Conservation (phyloP, 2,113 vertebrate species). For the Carassius auratus region DNA sequence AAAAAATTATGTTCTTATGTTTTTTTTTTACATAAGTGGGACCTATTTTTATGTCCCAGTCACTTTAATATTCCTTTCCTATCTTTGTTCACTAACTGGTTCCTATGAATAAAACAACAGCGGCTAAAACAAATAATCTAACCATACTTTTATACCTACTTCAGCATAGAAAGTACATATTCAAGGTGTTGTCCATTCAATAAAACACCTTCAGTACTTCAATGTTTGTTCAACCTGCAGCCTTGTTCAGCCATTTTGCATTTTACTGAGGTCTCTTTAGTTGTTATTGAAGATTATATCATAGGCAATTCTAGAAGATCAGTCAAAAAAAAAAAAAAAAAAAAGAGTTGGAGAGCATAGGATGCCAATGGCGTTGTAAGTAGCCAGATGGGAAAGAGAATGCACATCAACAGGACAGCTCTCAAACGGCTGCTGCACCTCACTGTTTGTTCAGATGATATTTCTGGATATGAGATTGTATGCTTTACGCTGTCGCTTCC, state of each 20-base stretch:
- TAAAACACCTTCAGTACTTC: background rate
- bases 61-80: no score
- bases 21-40: no score
- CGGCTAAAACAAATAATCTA: no score
- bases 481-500: background rate
- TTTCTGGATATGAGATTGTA: background rate
- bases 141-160: background rate
- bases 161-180: background rate
- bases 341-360: background rate
- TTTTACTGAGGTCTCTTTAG: background rate
- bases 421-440: constrained; percentile 40
- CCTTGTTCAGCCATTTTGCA: background rate
- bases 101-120: no score
- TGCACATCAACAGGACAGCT: constrained; percentile 27
- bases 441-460: constrained; percentile 47
- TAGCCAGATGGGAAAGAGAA: constrained; percentile 39
- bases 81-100: no score
- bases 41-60: no score
- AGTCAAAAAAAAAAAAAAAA: no score
- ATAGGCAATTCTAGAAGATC: constrained; percentile 38
- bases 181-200: background rate
- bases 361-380: constrained; percentile 27
- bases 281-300: constrained; percentile 12
- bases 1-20: no score
- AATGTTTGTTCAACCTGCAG: background rate